Base-by-base conservation (phyloP, 1,140 invertebrate species). In the Drosophila rufa region DNA sequence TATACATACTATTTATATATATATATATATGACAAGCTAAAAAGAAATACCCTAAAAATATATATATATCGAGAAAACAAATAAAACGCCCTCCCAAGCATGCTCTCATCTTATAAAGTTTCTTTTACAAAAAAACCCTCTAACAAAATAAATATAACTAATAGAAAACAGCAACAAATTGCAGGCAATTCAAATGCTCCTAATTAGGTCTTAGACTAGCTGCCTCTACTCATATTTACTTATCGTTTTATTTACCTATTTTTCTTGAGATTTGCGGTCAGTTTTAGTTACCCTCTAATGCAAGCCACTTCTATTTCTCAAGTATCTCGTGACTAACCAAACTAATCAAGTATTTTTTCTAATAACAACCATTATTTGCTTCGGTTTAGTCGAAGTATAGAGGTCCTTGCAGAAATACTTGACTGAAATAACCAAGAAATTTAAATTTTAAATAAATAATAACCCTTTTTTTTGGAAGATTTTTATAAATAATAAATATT, bases 1-100 rank as follows among this genome's bases (percentile, higher is more conserved):
- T 53, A 69, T 67, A 67, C 67, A 69, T 67, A 69, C 47, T 36
- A 43, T 51, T 51, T 69, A 69, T 48, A 71, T 71, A 67, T 66
- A 69, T 77, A 76, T 58, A 76, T 56, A 59, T 48, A 57, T 64
- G 55, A 66, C 25, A 53, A 75, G 45, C 64, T 69, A 40, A 48
- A 62, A 73, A 56, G 53, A 75, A 66, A 69, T 68, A 82, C 65
- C 58, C 61, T 15, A 19, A 61, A 61, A 70, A 80, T 59, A 65
- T 47, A 67, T 66, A 82, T 71, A 73, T 64, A 62, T 57, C 46
- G 46, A 83, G 73, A 67, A 77, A 62, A 61, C 51, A 66, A 75
- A 77, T 87, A 90, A 79, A 53, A 91, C 91, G 91, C 90, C 91
- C 91, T 92, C 91, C 91, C 91, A 92, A 92, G 91, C 91, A 92